These are phyloP conservation scores for Porites australiensis DNA, from an alignment of 64 coral and sea anemone species.

Conservation along the genomic window DNA sequence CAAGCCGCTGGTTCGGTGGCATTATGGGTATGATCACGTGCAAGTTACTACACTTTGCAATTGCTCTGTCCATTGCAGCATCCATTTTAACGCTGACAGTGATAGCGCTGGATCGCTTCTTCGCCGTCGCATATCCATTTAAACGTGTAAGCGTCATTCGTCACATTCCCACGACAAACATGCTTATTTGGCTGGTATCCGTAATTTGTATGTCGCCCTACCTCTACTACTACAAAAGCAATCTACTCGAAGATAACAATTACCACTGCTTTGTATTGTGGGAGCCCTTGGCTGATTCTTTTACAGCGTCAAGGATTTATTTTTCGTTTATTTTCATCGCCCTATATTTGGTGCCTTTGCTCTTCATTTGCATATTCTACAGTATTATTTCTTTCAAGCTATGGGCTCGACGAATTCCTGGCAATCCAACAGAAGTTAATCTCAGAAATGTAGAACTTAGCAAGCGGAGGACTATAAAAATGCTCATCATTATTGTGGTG, in stretches of 20 bases:
- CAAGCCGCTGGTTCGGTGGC: constrained; percentile 70
- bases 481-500: constrained; percentile 82
- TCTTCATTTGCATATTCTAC: constrained; percentile 67
- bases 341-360: constrained; percentile 63
- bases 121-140: constrained; percentile 75
- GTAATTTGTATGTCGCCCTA: constrained; percentile 30
- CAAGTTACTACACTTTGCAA: constrained; percentile 57
- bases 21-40: constrained; percentile 63
- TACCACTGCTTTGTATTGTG: constrained; percentile 52
- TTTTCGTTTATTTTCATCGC: constrained; percentile 45
- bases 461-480: constrained; percentile 69
- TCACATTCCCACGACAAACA: constrained; percentile 35
- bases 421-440: constrained; percentile 67
- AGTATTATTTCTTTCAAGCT: constrained; percentile 68
- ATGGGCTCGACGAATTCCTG: constrained; percentile 75
- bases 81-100: constrained; percentile 70
- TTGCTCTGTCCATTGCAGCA: constrained; percentile 59
- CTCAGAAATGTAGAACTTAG: constrained; percentile 36
- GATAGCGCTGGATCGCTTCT: constrained; percentile 75
- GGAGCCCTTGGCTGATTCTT: constrained; percentile 21
- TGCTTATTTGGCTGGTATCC: constrained; percentile 42
- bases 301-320: background rate
- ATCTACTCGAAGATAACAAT: background rate
- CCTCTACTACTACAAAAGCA: constrained; percentile 47
- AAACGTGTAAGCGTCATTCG: constrained; percentile 61